Evolutionary conservation across 2,797 vertebrate genomes (phyloP), one percentile per base, ranked within the genome.

Genomic region (Spea hammondii): DNA sequence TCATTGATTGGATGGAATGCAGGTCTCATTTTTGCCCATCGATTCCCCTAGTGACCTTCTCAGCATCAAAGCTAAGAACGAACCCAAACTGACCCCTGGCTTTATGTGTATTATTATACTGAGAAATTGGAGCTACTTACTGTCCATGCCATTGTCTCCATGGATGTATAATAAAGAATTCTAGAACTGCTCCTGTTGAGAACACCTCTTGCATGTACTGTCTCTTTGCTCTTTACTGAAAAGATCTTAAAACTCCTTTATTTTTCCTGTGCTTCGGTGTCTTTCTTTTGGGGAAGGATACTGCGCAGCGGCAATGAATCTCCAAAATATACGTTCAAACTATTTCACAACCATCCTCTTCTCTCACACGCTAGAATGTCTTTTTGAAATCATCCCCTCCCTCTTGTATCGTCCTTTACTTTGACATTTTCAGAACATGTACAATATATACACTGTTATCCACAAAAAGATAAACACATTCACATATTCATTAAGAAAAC

Each of bases 21-120:
- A 13, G 88, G 89, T 89, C 90, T 91, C 90, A 92, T 93, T 93
- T 93, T 91, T 89, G 90, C 86, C 87, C 90, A 97, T 97, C 91
- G 93, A 98, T 98, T 94, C 90, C 90, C 88, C 86, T 84, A 84
- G 92, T 96, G 95, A 97, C 95, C 95, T 96, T 96, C 94, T 89
- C 75, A 94, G 91, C 93, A 95, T 95, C 95, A 96, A 95, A 97
- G 93, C 93, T 93, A 94, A 93, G 90, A 91, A 89, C 88, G 87
- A 94, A 95, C 93, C 91, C 94, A 94, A 94, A 95, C 94, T 95
- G 94, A 95, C 94, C 94, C 93, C 80, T 92, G 88, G 93, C 93
- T 93, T 94, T 93, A 95, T 91, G 92, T 93, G 92, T 88, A 90
- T 92, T 94, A 91, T 93, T 93, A 91, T 90, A 91, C 88, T 87